Evolutionary conservation across 2,113 vertebrate genomes (phyloP), one percentile per base, ranked within the genome.

Genomic region (Oreotrochilus melanogaster): DNA sequence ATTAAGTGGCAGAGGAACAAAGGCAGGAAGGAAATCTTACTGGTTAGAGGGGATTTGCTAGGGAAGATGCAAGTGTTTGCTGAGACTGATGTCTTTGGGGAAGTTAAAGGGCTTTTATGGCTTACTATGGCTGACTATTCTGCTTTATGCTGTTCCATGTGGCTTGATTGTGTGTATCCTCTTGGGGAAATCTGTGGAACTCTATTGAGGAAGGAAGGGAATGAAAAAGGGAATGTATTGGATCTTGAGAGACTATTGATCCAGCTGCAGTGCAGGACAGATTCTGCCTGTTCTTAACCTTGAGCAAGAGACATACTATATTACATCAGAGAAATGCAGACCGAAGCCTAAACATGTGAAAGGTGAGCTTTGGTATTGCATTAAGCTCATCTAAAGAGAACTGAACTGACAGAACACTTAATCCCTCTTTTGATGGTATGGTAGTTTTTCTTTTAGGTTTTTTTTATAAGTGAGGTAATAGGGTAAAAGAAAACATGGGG

Each of bases 311-410:
- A 7, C 15, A 3, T 58, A 11, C 53, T 47, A 3, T 56, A 30
- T 58, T 71, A 37, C 14, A 54, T 64, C 61, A 78, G 70, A 70
- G 17, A 54, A 78, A 43, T 35, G 42, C 47, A 80, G 27, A 31
- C 78, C 53, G 58, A 86, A 66, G 22, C 37, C n/a, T 31, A 28
- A 73, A 56, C 10, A 12, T 25, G n/a, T 0, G 0, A n/a, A 73
- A 51, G 21, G 12, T 69, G 53, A 1, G 1, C 79, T 86, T 37
- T 72, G 18, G 6, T 83, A 24, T 72, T 3, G 2, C 12, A 6
- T 58, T 78, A 50, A 71, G 28, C 28, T 31, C 39, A 8, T 33
- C 37, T 69, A 11, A 51, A 79, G 62, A 60, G 48, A 82, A n/a
- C 10, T 42, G 53, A 0, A 2, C 23, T 72, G 48, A 37, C 11